Evolutionary conservation across 2,888 invertebrate genomes (phyloP), one percentile per base, ranked within the genome.

Genomic region (Melinopterus prodromus): DNA sequence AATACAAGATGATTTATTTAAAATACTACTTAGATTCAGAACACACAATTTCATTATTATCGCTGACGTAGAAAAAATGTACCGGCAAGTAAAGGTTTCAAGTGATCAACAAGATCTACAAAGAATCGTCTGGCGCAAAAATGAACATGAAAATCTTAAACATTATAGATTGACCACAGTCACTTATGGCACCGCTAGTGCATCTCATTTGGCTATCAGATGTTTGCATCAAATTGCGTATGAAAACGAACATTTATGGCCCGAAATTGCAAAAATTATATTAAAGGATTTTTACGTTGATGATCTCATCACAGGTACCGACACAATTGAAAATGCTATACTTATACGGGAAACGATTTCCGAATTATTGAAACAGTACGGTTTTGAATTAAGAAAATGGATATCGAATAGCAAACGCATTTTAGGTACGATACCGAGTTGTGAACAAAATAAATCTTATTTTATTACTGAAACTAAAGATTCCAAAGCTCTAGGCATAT

Each of bases 61-160:
- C 7, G 86, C 86, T 0, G 88, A 89, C 78, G 86, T 89, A 12
- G 85, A 83, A 16, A 88, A 89, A 81, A 88, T 88, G 86, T 88
- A 86, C 79, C 82, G 87, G 0, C 87, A 87, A 79, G 84, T 88
- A n/a, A 12, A 70, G 0, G 78, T 88, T 0, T 77, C 83, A n/a
- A 75, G 80, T 0, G 80, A 82, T 1, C 85, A 88, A 72, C 77
- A 84, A 15, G 69, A 84, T n/a, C 83, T 85, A n/a, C 88, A 88
- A 74, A 78, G 85, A 7, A 88, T 90, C 5, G 71, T 89, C 5
- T 89, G 88, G 88, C 78, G 86, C 16, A 78, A 82, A 6, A 26
- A 83, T 70, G 81, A 83, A 6, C 70, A 35, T 2, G 71, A 77
- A 9, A 77, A 84, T 15, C 79, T 80, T 82, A 14, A 76, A 85